phyloP scores from a whole-genome alignment of 2,797 vertebrate species.

The Sus cebifrons region DNA sequence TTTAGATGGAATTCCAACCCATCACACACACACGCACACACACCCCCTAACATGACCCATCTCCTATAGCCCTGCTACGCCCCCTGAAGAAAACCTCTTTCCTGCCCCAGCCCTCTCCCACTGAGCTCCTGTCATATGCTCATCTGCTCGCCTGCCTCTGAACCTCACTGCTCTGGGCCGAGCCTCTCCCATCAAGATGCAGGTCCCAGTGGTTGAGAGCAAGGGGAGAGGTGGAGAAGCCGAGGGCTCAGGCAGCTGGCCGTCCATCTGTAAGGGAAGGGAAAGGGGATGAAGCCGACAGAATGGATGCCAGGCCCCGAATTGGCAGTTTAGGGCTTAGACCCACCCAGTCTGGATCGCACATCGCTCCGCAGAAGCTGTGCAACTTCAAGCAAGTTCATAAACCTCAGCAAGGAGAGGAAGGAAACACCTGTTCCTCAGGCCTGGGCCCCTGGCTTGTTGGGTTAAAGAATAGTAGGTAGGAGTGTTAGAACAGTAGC shows the following conservation, averaged over 20 bases:
- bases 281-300: background rate
- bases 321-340: background rate
- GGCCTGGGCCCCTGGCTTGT: too few relatives aligned
- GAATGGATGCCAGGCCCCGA: accelerated
- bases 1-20: background rate
- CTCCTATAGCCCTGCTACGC: background rate
- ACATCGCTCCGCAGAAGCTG: background rate
- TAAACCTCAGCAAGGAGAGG: background rate
- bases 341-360: background rate
- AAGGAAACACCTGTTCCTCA: background rate
- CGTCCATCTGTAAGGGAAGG: background rate
- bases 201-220: background rate
- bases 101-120: background rate
- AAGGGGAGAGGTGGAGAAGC: background rate
- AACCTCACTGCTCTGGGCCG: background rate
- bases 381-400: background rate
- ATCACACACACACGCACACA: background rate
- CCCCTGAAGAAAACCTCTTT: background rate
- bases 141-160: background rate
- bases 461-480: background rate
- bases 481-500: background rate
- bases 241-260: background rate
- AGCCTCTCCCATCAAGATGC: background rate
- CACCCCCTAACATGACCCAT: background rate
- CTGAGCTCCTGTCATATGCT: background rate